Evolutionary conservation across 2,797 vertebrate species (phyloP), one percentile per base, ranked within the genome.

Genomic region (Dromococcyx pavoninus): DNA sequence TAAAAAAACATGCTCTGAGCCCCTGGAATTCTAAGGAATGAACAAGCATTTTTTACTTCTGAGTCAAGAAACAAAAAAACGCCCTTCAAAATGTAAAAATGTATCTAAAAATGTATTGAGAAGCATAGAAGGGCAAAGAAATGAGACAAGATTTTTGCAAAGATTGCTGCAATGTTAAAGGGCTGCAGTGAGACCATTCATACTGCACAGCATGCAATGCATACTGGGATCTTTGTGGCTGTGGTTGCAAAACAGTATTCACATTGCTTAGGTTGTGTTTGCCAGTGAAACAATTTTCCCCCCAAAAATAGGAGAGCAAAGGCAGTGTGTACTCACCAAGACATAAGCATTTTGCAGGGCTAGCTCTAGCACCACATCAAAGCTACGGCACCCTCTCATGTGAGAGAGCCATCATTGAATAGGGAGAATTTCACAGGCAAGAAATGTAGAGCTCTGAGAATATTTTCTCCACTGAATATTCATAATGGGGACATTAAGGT

Each of bases 381-480:
- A 21, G 22, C 60, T 66, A 23, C 1, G 2, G 33, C 3, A 3
- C 21, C 78, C 7, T 54, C 30, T 50, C 14, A 0, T 5, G 21
- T 16, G n/a, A n/a, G n/a, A n/a, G n/a, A n/a, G n/a, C n/a, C n/a
- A 35, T 27, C 17, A 60, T 2, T 48, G 18, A 85, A 61, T 1
- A 5, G 69, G 88, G 43, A 58, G 91, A 82, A 53, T 30, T 12
- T 65, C 50, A 39, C 13, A 72, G 37, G 22, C 33, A 61, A 95
- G 78, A 82, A 83, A 30, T 3, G 6, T 1, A 70, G 37, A 61
- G 27, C 15, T 51, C 56, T 67, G 12, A 46, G 39, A 58, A 43
- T 83, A 64, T 80, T 91, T 93, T 91, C 75, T 80, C 33, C 37
- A 25, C 13, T 89, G 57, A 64, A 61, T 80, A 65, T 65, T 92